Conservation (phyloP, 2,888 invertebrate genomes). For the Hirudinaria manillensis region DNA sequence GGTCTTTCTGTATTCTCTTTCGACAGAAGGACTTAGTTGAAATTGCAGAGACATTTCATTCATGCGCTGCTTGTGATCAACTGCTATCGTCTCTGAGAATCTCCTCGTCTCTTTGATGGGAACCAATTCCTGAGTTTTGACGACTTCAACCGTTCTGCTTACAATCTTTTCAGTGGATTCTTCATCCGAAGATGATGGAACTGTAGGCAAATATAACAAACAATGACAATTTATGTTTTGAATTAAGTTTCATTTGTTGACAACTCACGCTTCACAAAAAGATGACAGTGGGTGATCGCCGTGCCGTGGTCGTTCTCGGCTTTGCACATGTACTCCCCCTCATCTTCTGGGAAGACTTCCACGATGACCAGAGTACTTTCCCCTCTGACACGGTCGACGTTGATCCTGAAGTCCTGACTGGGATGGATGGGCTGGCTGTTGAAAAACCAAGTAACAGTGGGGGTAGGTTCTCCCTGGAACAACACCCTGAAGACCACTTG, state of each 20-base stretch:
- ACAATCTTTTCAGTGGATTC: constrained; percentile 37
- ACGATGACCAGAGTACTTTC: constrained; percentile 80
- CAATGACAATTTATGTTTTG: not conserved
- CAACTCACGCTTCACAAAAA: constrained; percentile 43
- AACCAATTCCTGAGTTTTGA: constrained; percentile 42
- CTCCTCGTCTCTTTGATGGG: constrained; percentile 37
- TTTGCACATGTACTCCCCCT: constrained; percentile 89
- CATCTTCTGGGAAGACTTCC: constrained; percentile 97
- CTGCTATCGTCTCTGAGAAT: constrained; percentile 41
- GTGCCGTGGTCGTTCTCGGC: constrained; percentile 77
- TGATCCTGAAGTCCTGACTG: constrained; percentile 52
- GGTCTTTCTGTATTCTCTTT: constrained; percentile 21
- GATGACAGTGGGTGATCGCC: constrained; percentile 77
- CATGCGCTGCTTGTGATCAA: constrained; percentile 38
- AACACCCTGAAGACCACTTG: constrained; percentile 55
- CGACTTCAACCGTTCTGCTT: constrained; percentile 49
- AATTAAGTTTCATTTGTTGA: not conserved
- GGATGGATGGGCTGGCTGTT: constrained; percentile 54
- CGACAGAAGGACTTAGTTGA: constrained; percentile 30
- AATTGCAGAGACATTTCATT: constrained; percentile 37
- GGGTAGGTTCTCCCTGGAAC: constrained; percentile 47
- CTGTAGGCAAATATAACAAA: constrained; percentile 22
- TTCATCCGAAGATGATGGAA: constrained; percentile 39
- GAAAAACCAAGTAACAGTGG: constrained; percentile 54
- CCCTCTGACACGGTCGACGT: constrained; percentile 66